A percentile compares a stretch with the other conserved stretches of the same genome.
Conservation (phyloP, 23 tunicate genomes). For the Diplosoma virens region DNA sequence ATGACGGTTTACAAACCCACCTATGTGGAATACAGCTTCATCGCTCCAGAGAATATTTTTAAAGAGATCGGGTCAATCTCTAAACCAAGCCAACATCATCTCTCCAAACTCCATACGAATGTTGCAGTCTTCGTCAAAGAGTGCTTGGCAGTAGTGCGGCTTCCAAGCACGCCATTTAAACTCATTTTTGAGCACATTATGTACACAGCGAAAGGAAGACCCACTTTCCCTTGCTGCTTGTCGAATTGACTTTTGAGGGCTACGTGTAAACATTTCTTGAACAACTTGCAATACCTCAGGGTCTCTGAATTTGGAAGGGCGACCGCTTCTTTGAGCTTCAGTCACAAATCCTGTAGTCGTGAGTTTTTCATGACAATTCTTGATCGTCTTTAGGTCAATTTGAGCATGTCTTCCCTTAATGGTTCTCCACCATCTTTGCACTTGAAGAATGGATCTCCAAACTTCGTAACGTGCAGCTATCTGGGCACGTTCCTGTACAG, state of each 20-base stretch:
- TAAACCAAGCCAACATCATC: not conserved
- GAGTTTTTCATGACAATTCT: conserved; percentile 15
- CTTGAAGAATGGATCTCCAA: too few relatives aligned
- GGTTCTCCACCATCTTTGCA: too few relatives aligned
- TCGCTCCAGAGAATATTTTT: conserved; percentile 22
- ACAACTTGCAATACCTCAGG: conserved; percentile 7
- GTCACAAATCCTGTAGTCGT: conserved; percentile 7
- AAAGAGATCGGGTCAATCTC: conserved; percentile 12
- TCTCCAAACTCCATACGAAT: conserved; percentile 6
- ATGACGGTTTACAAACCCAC: conserved; percentile 23
- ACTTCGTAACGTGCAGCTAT: too few relatives aligned
- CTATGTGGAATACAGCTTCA: conserved; percentile 25
- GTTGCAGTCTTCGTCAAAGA: too few relatives aligned
- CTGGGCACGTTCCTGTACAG: too few relatives aligned
- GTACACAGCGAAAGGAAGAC: conserved; percentile 7
- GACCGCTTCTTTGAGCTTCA: conserved; percentile 4
- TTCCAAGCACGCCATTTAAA: conserved; percentile 7
- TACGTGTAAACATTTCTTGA: conserved; percentile 8
- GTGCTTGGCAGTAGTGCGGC: conserved; percentile 6
- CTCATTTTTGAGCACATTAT: conserved; percentile 14
- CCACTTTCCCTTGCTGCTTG: conserved; percentile 11
- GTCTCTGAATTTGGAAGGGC: conserved; percentile 13
- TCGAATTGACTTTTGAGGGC: conserved; percentile 7
- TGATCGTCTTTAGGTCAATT: conserved; percentile 16
- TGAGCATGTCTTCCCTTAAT: too few relatives aligned